Base-by-base conservation (phyloP, 2,113 vertebrate genomes). In the Tiliqua scincoides region DNA sequence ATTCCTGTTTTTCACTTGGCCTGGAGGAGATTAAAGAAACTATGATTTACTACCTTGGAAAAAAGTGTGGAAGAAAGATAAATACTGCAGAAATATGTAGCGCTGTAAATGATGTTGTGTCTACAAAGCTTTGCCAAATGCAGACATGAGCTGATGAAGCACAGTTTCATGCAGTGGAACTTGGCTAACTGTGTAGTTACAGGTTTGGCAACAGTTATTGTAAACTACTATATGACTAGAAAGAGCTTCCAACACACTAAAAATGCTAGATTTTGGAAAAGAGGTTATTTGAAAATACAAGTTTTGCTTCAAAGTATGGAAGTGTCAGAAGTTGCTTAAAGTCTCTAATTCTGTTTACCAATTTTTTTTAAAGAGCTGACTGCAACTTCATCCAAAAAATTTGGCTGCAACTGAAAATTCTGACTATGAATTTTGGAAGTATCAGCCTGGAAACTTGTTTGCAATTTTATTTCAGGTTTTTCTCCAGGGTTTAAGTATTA, bases 1-100 rank as follows among this genome's bases (percentile, higher is more conserved):
- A 97, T 97, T 97, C 96, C 96, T 97, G 96, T 97, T 97, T 97
- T 97, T 96, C 95, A 95, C 40, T 72, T 71, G 95, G 92, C 92
- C 94, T 93, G 92, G 91, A 91, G 93, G 90, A 95, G 93, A 96
- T 93, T 96, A 94, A 95, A 97, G 95, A 89, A 95, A 93, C 90
- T 87, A 91, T 92, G 95, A 93, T 95, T 95, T 96, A 95, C 94
- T 91, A 89, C 93, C 85, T 90, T 87, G 94, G 94, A 93, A 93
- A 89, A 43, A 90, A 90, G 89, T 84, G 92, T 85, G 91, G 88
- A 94, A 93, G 85, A 94, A 92, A 71, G 43, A 94, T 91, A 94
- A 90, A 93, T 92, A 94, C 92, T 95, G 85, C 91, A 86, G 96
- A 95, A 95, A 91, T 91, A 89, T 74, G 90, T 70, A 89, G 88